These are phyloP conservation scores for Montipora sp. DNA, from an alignment of 64 coral and sea anemone genomes.

Conservation along the genomic window DNA sequence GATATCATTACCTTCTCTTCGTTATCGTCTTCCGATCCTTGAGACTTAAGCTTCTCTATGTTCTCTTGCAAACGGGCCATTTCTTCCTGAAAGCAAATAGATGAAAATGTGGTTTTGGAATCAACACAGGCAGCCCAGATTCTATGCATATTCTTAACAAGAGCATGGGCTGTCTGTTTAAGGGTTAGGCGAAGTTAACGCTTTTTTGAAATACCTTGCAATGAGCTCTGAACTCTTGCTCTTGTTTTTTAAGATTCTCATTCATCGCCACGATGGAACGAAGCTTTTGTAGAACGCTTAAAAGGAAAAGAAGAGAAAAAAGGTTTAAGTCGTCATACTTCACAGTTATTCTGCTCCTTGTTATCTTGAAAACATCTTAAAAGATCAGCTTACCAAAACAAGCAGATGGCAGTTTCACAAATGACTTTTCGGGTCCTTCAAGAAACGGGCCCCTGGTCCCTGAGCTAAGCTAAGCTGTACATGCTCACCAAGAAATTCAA, in stretches of 20 bases:
- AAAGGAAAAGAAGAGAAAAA: neutral
- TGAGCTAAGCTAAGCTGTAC: no score
- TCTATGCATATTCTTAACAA: neutral
- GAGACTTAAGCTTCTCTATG: slow-evolving; percentile 88
- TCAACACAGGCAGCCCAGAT: no score
- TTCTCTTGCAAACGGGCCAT: slow-evolving; percentile 92
- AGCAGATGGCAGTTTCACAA: no score
- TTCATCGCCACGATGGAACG: slow-evolving; percentile 97
- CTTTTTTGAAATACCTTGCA: slow-evolving; percentile 81
- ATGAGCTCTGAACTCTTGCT: slow-evolving; percentile 94
- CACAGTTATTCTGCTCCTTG: no score
- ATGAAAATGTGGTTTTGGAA: neutral
- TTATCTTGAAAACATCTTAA: no score
- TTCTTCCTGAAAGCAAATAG: slow-evolving; percentile 78
- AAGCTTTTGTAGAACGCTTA: slow-evolving; percentile 89
- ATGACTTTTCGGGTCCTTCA: no score
- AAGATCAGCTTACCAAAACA: no score
- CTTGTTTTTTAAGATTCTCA: slow-evolving; percentile 96
- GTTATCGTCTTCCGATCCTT: slow-evolving; percentile 88
- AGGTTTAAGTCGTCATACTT: no score
- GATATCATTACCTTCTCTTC: slow-evolving; percentile 84
- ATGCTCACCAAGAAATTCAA: no score
- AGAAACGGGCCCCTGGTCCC: no score
- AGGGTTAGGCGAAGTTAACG: neutral
- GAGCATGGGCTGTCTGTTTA: neutral